Base-by-base conservation (phyloP, 2,113 vertebrate genomes). In the Tetrax tetrax region DNA sequence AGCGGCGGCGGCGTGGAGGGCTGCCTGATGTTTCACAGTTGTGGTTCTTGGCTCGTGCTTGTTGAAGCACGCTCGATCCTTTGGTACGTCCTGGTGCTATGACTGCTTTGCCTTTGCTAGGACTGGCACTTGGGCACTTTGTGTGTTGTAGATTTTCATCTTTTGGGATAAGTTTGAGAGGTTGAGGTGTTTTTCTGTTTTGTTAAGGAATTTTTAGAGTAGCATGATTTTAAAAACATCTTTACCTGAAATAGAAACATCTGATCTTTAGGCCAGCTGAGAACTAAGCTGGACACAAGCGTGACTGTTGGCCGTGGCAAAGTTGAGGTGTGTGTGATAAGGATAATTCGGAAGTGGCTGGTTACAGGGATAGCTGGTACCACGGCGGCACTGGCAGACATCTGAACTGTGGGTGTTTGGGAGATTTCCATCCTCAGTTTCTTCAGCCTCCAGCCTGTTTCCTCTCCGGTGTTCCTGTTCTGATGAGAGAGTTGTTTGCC, bases 151-250 rank as follows among this genome's bases (percentile, higher is more conserved):
- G 15, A 5, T 59, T 3, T 60, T 7, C 13, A 41, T 64, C 53
- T 15, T 35, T 48, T 15, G 41, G 17, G 24, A 3, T 54, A 24
- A 16, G 10, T 47, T 4, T 70, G 68, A 87, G 66, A 45, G 14
- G 7, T 60, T 57, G 78, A 60, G 50, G 24, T 27, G 19, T 50
- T 94, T 72, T 86, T 63, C 50, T 29, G 29, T 81, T 65, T 53
- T 43, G 41, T n/a, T 25, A 57, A 61, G 19, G 64, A 48, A 23
- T 54, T 47, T 82, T 16, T 20, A 25, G 33, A 50, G 71, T 10
- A 59, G 14, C 0, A 0, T 83, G 47, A 27, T 38, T n/a, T 89
- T 70, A 28, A 35, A 50, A 37, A 25, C 1, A 0, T 47, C 33
- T 83, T 71, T 59, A 37, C 24, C 31, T 81, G 72, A 64, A 63